Base-by-base conservation (phyloP, 2,888 invertebrate species). In the Dascillus cervinus region DNA sequence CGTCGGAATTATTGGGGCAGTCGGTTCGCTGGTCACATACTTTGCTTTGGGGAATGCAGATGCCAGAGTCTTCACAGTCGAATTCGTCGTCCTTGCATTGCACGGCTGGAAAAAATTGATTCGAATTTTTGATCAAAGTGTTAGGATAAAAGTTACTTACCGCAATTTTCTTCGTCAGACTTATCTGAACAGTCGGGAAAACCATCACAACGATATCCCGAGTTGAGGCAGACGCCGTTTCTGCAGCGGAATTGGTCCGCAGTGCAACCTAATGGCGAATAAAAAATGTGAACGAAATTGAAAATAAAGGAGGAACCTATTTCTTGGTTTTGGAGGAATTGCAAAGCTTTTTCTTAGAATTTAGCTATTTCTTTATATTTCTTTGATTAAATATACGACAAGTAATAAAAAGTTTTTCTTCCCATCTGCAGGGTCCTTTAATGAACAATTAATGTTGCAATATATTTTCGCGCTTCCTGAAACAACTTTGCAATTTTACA, bases 11-110 rank as follows among this genome's bases (percentile, higher is more conserved):
- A 52, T 72, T 71, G 4, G 56, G 37, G 60, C 84, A 84, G 54
- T 83, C 78, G 2, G 27, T 37, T 3, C 44, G 22, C 8, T 71
- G 67, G 55, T 84, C 72, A 62, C 86, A 87, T 24, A 67, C 66
- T 32, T 62, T 64, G 20, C 50, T 52, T 12, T 50, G 48, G 9
- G 70, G 63, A 38, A 85, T 70, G 60, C 85, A 86, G 13, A 17
- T 37, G 6, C 38, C 37, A 24, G 63, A 64, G 32, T 56, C 54
- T 39, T 58, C 64, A 67, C 86, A 86, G 49, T 73, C 72, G 68
- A 83, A 84, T 65, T 85, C 72, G 44, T 73, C 71, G 36, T 72
- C 13, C 14, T 11, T 11, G 13, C 39, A 39, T 6, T 10, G 9
- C 10, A 11, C 4, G 11, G 11, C 32, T 4, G n/a, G 10, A 12